Percentiles rank a stretch among this genome's conserved stretches.
Conservation (phyloP, 2,888 invertebrate species). For the Lasioglossum morio region DNA sequence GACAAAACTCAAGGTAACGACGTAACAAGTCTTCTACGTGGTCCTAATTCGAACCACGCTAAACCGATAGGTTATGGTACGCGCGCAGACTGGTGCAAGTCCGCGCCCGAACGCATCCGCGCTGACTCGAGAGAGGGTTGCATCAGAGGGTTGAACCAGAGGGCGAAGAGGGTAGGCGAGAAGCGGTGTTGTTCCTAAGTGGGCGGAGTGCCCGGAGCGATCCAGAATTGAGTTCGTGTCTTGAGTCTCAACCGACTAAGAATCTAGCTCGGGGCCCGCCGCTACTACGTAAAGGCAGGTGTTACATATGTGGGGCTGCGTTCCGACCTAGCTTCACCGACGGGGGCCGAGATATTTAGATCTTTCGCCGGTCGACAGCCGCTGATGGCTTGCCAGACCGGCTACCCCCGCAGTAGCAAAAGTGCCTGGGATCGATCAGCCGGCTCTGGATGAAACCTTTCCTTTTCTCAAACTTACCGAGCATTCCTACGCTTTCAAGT, state of each 20-base stretch:
- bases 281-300: constrained; percentile 31
- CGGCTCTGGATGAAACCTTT: not conserved
- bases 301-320: constrained; percentile 50
- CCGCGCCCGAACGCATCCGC: not conserved
- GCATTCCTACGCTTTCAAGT: not conserved
- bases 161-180: constrained; percentile 37
- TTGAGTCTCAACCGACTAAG: constrained; percentile 79
- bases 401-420: not conserved
- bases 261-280: constrained; percentile 68
- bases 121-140: not conserved
- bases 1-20: constrained; percentile 68
- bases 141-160: not conserved
- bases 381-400: not conserved
- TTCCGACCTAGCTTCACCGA: constrained; percentile 30
- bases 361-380: constrained; percentile 25
- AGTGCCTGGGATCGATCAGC: not conserved
- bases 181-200: constrained; percentile 71
- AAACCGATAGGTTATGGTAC: constrained; percentile 66
- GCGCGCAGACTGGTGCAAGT: constrained; percentile 33
- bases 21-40: constrained; percentile 79
- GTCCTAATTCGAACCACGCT: constrained; percentile 80
- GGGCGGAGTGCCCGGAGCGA: constrained; percentile 77
- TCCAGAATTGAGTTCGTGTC: constrained; percentile 82
- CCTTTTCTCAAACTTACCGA: not conserved
- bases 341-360: constrained; percentile 35